phyloP scores from a whole-genome alignment of 2,797 vertebrate species.

The Acrocephalus scirpaceus region DNA sequence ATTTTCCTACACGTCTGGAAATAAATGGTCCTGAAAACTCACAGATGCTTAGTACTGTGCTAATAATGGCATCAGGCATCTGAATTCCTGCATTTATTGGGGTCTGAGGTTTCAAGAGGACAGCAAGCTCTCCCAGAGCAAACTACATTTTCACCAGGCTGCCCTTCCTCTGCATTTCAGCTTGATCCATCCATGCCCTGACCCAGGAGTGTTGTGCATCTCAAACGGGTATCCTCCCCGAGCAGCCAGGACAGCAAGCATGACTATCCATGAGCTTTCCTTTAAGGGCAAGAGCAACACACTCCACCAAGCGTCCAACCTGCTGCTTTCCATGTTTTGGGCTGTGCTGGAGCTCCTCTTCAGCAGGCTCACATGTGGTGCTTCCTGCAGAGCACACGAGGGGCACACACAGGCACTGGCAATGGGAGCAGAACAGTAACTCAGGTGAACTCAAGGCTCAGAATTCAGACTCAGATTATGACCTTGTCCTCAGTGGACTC shows the following conservation, averaged over 20 bases:
- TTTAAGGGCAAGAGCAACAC: not conserved
- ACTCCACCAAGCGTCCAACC: not conserved
- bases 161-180: not conserved
- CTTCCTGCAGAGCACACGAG: not conserved
- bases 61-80: not conserved
- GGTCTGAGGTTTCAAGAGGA: not conserved
- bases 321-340: not conserved
- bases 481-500: not conserved
- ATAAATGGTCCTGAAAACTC: not conserved
- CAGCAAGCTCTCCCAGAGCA: not conserved
- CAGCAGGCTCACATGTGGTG: fast-evolving
- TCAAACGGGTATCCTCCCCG: fast-evolving
- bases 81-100: not conserved
- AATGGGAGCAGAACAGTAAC: not conserved
- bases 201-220: fast-evolving
- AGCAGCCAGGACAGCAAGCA: not conserved
- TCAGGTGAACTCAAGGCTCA: not conserved
- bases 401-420: not conserved
- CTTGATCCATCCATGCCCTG: fast-evolving
- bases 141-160: not conserved
- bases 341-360: not conserved
- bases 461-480: not conserved
- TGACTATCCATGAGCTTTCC: fast-evolving
- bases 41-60: not conserved
- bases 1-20: not conserved